Evolutionary conservation across 1,140 invertebrate species (phyloP).

Genomic region (Philopotamus ludificatus): DNA sequence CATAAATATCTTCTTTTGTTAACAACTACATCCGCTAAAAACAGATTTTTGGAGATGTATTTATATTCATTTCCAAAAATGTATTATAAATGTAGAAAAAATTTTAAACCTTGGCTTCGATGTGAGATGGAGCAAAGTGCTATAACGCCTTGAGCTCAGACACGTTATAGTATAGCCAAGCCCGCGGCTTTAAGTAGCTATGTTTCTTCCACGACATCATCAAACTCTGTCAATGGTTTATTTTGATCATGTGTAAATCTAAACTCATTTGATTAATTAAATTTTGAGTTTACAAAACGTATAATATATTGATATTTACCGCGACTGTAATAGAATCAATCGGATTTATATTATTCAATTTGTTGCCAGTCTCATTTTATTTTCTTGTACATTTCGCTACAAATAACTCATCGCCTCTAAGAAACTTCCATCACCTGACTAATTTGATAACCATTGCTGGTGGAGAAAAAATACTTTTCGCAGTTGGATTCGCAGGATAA

Average conservation of each 20-base stretch:
- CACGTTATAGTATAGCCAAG: constrained; percentile 84
- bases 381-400: constrained; percentile 17
- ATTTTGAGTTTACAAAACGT: neutral
- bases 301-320: constrained; percentile 19
- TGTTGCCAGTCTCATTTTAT: constrained; percentile 26
- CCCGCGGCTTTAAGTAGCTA: constrained; percentile 90
- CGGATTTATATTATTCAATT: constrained; percentile 38
- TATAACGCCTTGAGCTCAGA: constrained; percentile 86
- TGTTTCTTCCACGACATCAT: constrained; percentile 87
- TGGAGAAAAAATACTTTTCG: constrained; percentile 94
- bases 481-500: constrained; percentile 95
- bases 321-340: constrained; percentile 53
- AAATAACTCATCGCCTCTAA: constrained; percentile 48
- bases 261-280: constrained; percentile 58
- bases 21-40: constrained; percentile 91
- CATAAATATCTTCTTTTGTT: constrained; percentile 92
- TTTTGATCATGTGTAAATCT: constrained; percentile 90
- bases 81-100: neutral
- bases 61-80: constrained; percentile 2
- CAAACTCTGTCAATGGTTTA: constrained; percentile 91
- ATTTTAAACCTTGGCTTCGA: constrained; percentile 68
- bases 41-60: constrained; percentile 57
- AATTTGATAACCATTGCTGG: constrained; percentile 52
- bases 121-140: constrained; percentile 90
- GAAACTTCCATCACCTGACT: constrained; percentile 52